A percentile compares a stretch with the other conserved stretches of the same genome.
Conservation (phyloP, 2,888 invertebrate species). For the Tachina lurida region DNA sequence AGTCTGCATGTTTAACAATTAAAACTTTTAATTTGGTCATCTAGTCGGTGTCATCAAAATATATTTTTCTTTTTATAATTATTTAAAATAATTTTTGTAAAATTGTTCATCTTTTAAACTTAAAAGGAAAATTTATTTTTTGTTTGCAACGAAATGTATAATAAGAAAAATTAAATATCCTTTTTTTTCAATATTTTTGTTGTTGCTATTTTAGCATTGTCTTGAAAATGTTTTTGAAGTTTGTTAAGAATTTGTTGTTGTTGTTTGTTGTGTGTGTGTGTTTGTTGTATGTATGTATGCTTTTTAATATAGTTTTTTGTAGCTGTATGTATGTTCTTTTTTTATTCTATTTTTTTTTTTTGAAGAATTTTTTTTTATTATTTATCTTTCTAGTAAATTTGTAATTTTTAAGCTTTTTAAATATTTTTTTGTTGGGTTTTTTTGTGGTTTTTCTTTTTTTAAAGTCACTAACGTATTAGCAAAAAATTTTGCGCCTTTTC, state of each 20-base stretch:
- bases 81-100: constrained; percentile 2
- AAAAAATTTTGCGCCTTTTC: constrained; percentile 95
- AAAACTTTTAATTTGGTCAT: constrained; percentile 58
- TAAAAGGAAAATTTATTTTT: constrained; percentile 59
- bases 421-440: constrained; percentile 68
- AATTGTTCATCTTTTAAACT: constrained; percentile 51
- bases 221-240: constrained; percentile 67
- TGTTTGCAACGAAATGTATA: constrained; percentile 48
- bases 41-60: constrained; percentile 68
- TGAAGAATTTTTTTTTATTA: constrained; percentile 63
- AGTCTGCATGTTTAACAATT: constrained; percentile 20
- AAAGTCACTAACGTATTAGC: constrained; percentile 88
- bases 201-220: constrained; percentile 68
- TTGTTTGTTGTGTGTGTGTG: too few species aligned
- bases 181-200: constrained; percentile 36
- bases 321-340: constrained; percentile 48
- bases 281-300: constrained; percentile 5
- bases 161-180: constrained; percentile 40
- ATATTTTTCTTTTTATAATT: constrained; percentile 15
- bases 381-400: constrained; percentile 69
- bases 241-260: constrained; percentile 58
- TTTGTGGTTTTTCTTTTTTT: constrained; percentile 67
- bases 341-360: constrained; percentile 64
- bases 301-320: too few species aligned
- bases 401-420: constrained; percentile 70